These are phyloP conservation scores for Drosophila tripunctata DNA, from an alignment of 2,888 invertebrate genomes.

Conservation along the genomic window DNA sequence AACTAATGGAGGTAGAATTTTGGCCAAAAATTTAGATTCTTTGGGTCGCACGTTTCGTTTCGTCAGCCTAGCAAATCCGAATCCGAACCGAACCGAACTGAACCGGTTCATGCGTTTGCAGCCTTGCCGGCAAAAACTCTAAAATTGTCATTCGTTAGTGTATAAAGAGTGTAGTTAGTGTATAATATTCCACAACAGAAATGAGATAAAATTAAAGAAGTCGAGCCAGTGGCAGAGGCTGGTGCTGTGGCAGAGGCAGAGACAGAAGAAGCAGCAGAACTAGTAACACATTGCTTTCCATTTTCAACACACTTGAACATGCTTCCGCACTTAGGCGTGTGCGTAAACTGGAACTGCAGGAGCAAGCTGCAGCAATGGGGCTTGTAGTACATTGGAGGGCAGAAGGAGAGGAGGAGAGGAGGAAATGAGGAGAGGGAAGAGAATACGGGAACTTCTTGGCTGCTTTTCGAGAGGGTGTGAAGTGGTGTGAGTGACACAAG, in stretches of 20 bases:
- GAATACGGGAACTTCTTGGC: background rate
- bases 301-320: conserved; percentile 80
- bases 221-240: background rate
- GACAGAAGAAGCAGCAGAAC: conserved; percentile 17
- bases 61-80: too few relatives aligned
- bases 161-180: background rate
- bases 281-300: conserved; percentile 64
- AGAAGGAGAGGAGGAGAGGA: too few relatives aligned
- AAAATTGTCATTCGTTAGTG: background rate
- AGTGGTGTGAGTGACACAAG: conserved; percentile 64
- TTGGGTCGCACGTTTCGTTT: too few relatives aligned
- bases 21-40: too few relatives aligned
- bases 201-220: background rate
- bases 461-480: conserved; percentile 30
- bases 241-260: too few relatives aligned
- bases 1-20: too few relatives aligned
- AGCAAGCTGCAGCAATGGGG: conserved; percentile 2
- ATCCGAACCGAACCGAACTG: too few relatives aligned
- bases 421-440: too few relatives aligned
- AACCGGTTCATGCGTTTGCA: too few relatives aligned
- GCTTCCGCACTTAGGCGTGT: conserved; percentile 80
- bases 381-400: too few relatives aligned
- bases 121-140: too few relatives aligned
- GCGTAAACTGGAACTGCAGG: conserved; percentile 31
- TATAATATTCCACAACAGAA: background rate